Percentiles rank a stretch among this genome's conserved stretches.
phyloP scores from a whole-genome alignment of 2,888 invertebrate species.

The Unio delphinus region DNA sequence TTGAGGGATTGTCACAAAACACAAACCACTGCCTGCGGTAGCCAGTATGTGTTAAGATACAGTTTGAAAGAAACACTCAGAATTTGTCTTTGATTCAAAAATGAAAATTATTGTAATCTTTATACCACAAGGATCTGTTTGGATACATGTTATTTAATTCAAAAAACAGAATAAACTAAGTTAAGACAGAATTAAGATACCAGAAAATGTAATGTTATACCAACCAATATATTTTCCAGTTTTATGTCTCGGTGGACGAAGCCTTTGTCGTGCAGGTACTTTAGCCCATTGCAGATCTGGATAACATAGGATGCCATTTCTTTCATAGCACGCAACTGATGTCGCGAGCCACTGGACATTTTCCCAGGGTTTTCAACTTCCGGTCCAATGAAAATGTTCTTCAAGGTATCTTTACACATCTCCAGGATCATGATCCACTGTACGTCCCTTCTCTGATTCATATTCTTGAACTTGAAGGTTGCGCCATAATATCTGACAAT shows the following conservation, averaged over 20 bases:
- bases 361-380: conserved; percentile 35
- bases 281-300: conserved; percentile 50
- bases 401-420: conserved; percentile 54
- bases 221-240: conserved; percentile 63
- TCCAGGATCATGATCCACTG: conserved; percentile 63
- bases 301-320: conserved; percentile 42
- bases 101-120: too few relatives aligned
- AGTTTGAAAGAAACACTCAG: too few relatives aligned
- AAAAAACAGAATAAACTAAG: too few relatives aligned
- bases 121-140: too few relatives aligned
- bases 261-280: conserved; percentile 56
- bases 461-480: conserved; percentile 32
- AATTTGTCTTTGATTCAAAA: too few relatives aligned
- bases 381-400: conserved; percentile 34
- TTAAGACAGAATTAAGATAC: too few relatives aligned
- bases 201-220: conserved; percentile 7
- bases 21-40: too few relatives aligned
- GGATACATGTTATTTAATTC: too few relatives aligned
- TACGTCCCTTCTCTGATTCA: conserved; percentile 33
- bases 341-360: conserved; percentile 5
- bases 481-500: conserved; percentile 60
- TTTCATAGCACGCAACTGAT: conserved; percentile 38
- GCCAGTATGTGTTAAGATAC: too few relatives aligned
- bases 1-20: too few relatives aligned
- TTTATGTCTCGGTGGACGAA: conserved; percentile 64